A percentile compares a stretch with the other conserved stretches of the same genome.
These are phyloP conservation scores for Drosophila nigricruria DNA, from an alignment of 2,888 invertebrate genomes.

Conservation along the genomic window DNA sequence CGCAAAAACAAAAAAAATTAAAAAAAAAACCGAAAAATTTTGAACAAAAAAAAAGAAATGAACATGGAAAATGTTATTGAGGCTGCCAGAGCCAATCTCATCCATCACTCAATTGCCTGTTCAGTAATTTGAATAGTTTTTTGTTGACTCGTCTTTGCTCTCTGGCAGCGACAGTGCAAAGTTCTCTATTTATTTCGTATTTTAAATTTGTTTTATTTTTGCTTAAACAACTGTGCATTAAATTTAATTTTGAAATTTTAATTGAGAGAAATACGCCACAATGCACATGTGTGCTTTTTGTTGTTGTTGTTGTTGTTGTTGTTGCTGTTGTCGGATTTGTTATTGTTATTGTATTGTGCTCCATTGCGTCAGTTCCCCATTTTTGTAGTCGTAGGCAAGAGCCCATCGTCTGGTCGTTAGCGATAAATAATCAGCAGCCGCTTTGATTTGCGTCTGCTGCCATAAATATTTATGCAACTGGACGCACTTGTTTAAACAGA, in stretches of 20 bases:
- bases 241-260: slow-evolving; percentile 59
- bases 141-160: neutral
- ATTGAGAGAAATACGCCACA: slow-evolving; percentile 45
- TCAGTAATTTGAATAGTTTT: slow-evolving; percentile 44
- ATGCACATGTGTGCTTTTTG: slow-evolving; percentile 63
- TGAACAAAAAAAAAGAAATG: slow-evolving; percentile 3
- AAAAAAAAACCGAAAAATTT: slow-evolving; percentile 16
- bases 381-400: slow-evolving; percentile 20
- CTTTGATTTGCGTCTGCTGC: slow-evolving; percentile 54
- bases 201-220: slow-evolving; percentile 28
- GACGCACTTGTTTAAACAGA: slow-evolving; percentile 62
- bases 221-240: slow-evolving; percentile 69
- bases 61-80: slow-evolving; percentile 29
- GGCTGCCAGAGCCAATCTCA: slow-evolving; percentile 50
- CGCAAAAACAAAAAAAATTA: slow-evolving; percentile 14
- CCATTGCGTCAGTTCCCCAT: slow-evolving; percentile 33
- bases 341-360: slow-evolving; percentile 30
- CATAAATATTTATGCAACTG: slow-evolving; percentile 76
- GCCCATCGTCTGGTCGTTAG: slow-evolving; percentile 48
- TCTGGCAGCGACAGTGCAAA: slow-evolving; percentile 42
- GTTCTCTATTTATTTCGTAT: slow-evolving; percentile 33
- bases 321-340: slow-evolving; percentile 9
- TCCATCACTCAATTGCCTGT: slow-evolving; percentile 75
- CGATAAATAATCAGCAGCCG: slow-evolving; percentile 70
- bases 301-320: neutral